Evolutionary conservation across 1,140 invertebrate species (phyloP).

Genomic region (Microvelia longipes): DNA sequence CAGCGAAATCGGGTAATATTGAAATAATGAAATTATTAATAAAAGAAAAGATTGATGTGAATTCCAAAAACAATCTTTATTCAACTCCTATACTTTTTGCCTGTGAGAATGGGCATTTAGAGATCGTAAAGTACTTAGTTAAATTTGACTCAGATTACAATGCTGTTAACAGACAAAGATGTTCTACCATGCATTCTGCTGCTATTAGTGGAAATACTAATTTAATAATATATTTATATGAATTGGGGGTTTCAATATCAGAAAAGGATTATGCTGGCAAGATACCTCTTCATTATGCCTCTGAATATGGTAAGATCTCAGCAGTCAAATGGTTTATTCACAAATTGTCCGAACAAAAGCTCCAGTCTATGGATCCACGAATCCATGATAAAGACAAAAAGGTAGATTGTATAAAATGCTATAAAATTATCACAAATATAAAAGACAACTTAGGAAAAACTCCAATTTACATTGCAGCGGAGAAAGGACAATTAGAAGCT

Average conservation of each 20-base stretch:
- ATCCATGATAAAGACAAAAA: no score
- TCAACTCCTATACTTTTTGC: background rate
- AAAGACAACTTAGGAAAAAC: background rate
- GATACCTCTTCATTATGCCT: background rate
- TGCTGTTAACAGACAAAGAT: background rate
- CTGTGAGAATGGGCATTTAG: background rate
- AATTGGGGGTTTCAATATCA: background rate
- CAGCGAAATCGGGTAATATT: background rate
- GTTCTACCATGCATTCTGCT: background rate
- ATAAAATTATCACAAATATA: background rate
- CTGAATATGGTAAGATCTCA: background rate
- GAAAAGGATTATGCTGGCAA: background rate
- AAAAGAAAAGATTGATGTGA: background rate
- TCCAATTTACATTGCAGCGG: background rate
- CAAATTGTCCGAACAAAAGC: background rate
- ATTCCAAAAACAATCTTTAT: background rate
- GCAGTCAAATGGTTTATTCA: background rate
- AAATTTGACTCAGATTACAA: background rate
- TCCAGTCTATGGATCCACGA: no score
- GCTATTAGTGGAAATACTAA: background rate
- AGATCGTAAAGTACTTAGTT: background rate
- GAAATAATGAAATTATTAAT: background rate
- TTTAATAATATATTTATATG: background rate
- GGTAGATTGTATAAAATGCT: background rate
- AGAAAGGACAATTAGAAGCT: background rate